phyloP scores from a whole-genome alignment of 2,797 vertebrate species.

The Phoebastria nigripes region DNA sequence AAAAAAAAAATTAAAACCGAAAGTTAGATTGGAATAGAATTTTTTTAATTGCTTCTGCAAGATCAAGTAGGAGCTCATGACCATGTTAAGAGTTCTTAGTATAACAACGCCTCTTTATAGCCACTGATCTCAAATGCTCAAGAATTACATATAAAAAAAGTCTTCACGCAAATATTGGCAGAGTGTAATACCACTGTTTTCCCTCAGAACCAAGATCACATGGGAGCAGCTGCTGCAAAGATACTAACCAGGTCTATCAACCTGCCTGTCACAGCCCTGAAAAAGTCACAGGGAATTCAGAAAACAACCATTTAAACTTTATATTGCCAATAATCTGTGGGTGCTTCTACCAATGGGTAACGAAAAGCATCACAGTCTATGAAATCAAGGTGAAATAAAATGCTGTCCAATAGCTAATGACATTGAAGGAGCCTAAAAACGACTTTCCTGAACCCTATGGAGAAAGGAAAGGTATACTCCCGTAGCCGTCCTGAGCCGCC shows the following conservation, averaged over 20 bases:
- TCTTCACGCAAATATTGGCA: neutral
- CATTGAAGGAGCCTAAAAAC: neutral
- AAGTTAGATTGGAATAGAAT: neutral
- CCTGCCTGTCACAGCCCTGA: neutral
- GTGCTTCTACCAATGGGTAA: accelerated
- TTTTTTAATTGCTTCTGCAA: neutral
- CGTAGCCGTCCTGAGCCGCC: accelerated
- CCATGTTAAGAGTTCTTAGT: neutral
- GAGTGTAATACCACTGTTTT: neutral
- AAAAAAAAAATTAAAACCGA: neutral
- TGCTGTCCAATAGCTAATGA: accelerated
- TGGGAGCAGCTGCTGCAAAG: neutral
- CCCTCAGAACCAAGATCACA: neutral
- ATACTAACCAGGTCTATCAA: neutral
- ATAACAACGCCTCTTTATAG: neutral
- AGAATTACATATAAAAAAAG: neutral
- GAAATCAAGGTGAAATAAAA: neutral
- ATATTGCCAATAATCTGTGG: neutral
- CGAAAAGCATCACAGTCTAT: accelerated
- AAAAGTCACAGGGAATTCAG: no score
- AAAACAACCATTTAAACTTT: neutral
- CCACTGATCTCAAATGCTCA: neutral
- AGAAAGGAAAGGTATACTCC: neutral
- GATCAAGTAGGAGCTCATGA: neutral
- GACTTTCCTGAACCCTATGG: accelerated